Evolutionary conservation across 2,888 invertebrate species (phyloP).

Genomic region (Notodonta ziczac): DNA sequence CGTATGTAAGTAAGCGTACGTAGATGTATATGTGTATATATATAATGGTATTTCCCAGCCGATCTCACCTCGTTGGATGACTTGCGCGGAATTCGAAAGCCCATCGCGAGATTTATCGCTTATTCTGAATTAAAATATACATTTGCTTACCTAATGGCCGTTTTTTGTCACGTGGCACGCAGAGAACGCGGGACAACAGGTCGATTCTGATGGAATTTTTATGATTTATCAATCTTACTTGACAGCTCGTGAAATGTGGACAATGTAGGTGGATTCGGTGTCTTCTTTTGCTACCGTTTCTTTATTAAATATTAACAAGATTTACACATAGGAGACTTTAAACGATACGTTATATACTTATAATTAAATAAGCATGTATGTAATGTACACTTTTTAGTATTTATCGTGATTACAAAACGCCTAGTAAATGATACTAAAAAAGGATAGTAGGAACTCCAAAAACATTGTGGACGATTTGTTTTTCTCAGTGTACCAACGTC

Average conservation of each 20-base stretch:
- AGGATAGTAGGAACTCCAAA: no score
- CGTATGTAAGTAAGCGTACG: conserved; percentile 59
- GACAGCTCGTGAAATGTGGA: conserved; percentile 44
- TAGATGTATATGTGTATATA: conserved; percentile 59
- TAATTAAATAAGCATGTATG: no score
- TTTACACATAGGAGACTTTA: no score
- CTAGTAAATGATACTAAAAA: no score
- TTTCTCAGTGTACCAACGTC: no score
- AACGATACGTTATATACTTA: no score
- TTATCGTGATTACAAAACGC: no score
- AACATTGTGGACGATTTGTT: no score
- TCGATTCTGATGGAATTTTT: conserved; percentile 63
- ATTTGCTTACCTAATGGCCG: conserved; percentile 79
- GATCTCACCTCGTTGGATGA: conserved; percentile 81
- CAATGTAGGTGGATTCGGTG: conserved; percentile 39
- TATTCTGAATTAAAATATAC: conserved; percentile 83
- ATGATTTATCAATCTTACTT: conserved; percentile 67
- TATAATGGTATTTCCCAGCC: conserved; percentile 81
- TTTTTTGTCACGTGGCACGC: conserved; percentile 81
- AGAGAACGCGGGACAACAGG: conserved; percentile 60
- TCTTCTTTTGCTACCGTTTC: conserved; percentile 31
- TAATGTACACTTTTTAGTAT: no score
- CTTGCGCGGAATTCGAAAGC: conserved; percentile 84
- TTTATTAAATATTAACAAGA: background rate
- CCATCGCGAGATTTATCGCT: conserved; percentile 83